Evolutionary conservation across 2,113 vertebrate species (phyloP), one percentile per base, ranked within the genome.

Genomic region (Syngnathoides biaculeatus): DNA sequence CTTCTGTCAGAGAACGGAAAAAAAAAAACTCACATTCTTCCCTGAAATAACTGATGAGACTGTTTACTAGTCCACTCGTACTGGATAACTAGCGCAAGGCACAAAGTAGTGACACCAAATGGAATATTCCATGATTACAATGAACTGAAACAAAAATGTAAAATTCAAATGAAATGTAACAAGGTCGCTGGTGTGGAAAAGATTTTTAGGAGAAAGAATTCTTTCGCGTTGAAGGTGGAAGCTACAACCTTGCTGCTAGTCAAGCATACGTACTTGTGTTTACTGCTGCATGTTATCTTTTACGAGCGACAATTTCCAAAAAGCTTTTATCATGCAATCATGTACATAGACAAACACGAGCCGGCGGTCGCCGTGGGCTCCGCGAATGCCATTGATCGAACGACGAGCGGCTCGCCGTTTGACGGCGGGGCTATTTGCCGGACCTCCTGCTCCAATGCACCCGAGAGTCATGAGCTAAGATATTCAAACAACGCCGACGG

Each of bases 371-470:
- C 64, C 45, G 30, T 74, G 24, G 10, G 64, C 22, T 74, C 68
- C 65, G 62, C 79, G 69, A 55, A 72, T 43, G 69, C 19, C 42
- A 79, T 59, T 79, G 72, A 82, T 78, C 66, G 79, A 72, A 74
- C 65, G 62, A 77, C 70, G 65, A 53, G 58, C 57, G 64, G 59
- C 63, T 58, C 42, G 52, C 13, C 22, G 43, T 73, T 64, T 76
- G 70, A 74, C 74, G 71, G 56, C 27, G 52, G 72, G 76, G 79
- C 62, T 55, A 20, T 53, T 47, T 78, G 78, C 77, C 73, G 74
- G 69, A 75, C 68, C 71, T 66, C 48, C 71, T 61, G 66, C 70
- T 70, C 56, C 69, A 73, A 78, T 53, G 64, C 42, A 35, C 75
- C 72, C 69, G 60, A 63, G 73, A 80, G 79, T 77, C 77, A 74